Base-by-base conservation (phyloP, 2,888 invertebrate genomes). In the Agrotis ipsilon region DNA sequence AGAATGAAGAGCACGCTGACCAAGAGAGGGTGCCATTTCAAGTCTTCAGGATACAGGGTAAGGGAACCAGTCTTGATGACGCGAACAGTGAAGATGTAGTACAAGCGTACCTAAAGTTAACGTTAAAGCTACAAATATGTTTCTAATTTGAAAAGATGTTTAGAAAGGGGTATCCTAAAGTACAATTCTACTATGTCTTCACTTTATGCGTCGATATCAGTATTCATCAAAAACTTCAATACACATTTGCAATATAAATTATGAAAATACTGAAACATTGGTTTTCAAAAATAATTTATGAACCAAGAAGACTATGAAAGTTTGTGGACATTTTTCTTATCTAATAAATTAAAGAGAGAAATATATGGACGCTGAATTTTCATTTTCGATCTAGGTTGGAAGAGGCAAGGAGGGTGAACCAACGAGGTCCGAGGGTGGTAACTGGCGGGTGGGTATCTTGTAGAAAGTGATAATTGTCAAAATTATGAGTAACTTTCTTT, bases 1-100 rank as follows among this genome's bases (percentile, higher is more conserved):
- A 97, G 99, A 83, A 99, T 99, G 99, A 99, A 99, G 93, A 99
- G 99, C 68, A 99, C 99, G 0, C 96, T 99, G 77, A 99, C 99
- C 62, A 99, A 99, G 96, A 97, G 99, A 88, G 99, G 99, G 73
- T 99, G 99, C 92, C 99, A 99, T 94, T 99, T 99, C 95, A 99
- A 99, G 94, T 99, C 99, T 51, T 99, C 99, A 80, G 99, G 99
- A 93, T 99, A 99, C 94, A 97, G 99, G 97, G 99, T 99, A 97
- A 97, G 98, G 72, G 76, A 77, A 32, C 19, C 19, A 48, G 13
- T 39, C 52, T 45, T 52, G 18, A 32, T 57, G 16, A 7, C 11
- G 45, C 68, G 7, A 59, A 51, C 60, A 77, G 51, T 67, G 45
- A 67, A 81, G 73, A 75, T 63, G 61, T 77, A 58, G 69, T 72